Base-by-base conservation (phyloP, 2,888 invertebrate species). In the Phaonia tiefii region DNA sequence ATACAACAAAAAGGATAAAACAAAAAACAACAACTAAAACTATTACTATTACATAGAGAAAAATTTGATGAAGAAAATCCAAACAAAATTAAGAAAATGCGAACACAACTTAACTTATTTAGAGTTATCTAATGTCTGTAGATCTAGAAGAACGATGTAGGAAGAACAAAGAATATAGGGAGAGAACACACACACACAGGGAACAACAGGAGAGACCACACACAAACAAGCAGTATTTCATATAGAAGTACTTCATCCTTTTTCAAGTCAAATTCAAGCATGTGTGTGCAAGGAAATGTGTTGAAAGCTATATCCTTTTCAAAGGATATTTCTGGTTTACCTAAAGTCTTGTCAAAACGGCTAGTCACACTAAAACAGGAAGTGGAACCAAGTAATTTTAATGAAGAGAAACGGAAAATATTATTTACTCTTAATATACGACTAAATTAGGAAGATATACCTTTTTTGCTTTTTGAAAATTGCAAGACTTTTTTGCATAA, bases 281-380 rank as follows among this genome's bases (percentile, higher is more conserved):
- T 5, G 31, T 31, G 3, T 31, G 8, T 5, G 8, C 31, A 31
- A 3, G 31, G 31, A 31, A 31, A 3, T 5, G 31, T n/a, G 8
- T 31, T 31, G 8, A 31, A 31, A 31, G 31, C 31, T 31, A 8
- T 31, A 8, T n/a, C n/a, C n/a, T n/a, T n/a, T n/a, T n/a, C n/a
- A n/a, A n/a, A n/a, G n/a, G n/a, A n/a, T n/a, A 31, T 8, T 31
- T 31, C 31, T 31, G 8, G 31, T 31, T 8, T 31, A 25, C 63
- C 63, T 25, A 75, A 80, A 65, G 73, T 51, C 73, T 26, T 76
- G 73, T 15, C 17, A 60, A 63, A n/a, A 31, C 8, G 3, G 58
- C 31, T 67, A 73, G 69, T 51, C 11, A 56, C 54, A 65, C 31
- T 46, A 56, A 49, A 49, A 42, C 46, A 75, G 60, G 56, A 66